These are phyloP conservation scores for Reticulitermes lucifugus DNA, from an alignment of 2,888 invertebrate species.

Conservation along the genomic window DNA sequence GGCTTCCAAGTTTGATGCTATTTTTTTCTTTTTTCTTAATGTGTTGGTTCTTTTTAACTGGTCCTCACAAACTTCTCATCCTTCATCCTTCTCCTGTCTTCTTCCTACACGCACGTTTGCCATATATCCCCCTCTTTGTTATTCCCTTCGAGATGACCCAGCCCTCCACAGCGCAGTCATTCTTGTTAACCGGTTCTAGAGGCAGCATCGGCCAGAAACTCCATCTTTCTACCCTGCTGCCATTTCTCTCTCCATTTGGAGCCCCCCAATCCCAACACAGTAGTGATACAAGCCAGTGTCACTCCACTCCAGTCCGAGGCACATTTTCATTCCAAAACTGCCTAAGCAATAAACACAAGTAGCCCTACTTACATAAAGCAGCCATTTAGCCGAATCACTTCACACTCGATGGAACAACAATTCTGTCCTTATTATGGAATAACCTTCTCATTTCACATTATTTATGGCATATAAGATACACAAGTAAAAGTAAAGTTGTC, in stretches of 20 bases:
- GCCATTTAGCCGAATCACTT: background rate
- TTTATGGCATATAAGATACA: too few relatives aligned
- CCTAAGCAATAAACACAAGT: background rate
- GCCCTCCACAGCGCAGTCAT: background rate
- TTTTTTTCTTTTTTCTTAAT: background rate
- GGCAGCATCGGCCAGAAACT: background rate
- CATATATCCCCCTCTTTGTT: background rate
- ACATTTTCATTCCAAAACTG: background rate
- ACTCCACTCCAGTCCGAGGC: background rate
- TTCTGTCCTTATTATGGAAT: too few relatives aligned
- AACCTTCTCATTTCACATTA: too few relatives aligned
- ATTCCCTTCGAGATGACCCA: background rate
- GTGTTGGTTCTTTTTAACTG: constrained; percentile 29
- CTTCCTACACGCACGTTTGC: background rate
- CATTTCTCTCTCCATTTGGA: background rate
- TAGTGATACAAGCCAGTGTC: background rate
- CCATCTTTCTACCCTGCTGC: constrained; percentile 9
- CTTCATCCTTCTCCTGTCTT: background rate
- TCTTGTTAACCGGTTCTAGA: constrained; percentile 10
- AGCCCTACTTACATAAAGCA: background rate
- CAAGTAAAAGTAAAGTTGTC: too few relatives aligned
- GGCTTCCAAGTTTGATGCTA: constrained; percentile 28
- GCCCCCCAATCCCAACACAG: too few relatives aligned
- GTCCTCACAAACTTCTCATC: constrained; percentile 32
- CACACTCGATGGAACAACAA: too few relatives aligned